A percentile compares a stretch with the other conserved stretches of the same genome.
These are phyloP conservation scores for Neodon shergylaensis DNA, from an alignment of 2,113 vertebrate genomes.

Conservation along the genomic window DNA sequence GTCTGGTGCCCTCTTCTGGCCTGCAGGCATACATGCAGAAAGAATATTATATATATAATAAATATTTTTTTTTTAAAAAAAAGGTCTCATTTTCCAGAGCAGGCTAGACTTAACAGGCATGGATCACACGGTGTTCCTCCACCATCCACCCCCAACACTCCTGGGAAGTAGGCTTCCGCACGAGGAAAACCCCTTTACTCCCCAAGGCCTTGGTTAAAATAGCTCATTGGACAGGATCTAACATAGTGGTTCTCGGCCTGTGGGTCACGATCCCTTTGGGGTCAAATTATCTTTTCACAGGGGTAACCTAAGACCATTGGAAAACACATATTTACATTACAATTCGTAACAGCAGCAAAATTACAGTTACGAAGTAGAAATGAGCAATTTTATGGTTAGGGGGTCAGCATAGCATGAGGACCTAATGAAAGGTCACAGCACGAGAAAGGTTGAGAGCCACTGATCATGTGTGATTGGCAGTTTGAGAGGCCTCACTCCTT, in stretches of 20 bases:
- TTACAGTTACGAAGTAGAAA: background rate
- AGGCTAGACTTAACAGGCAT: background rate
- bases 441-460: background rate
- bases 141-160: background rate
- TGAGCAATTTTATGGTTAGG: background rate
- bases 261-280: background rate
- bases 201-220: background rate
- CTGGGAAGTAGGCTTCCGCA: background rate
- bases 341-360: background rate
- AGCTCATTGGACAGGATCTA: background rate
- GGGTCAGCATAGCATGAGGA: background rate
- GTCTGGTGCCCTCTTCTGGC: too few relatives aligned
- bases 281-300: background rate
- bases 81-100: background rate
- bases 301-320: background rate
- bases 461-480: background rate
- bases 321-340: background rate
- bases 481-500: background rate
- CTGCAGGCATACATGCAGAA: too few relatives aligned
- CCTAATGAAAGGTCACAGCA: background rate
- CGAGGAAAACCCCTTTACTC: background rate
- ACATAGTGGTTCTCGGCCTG: background rate
- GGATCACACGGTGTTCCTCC: background rate
- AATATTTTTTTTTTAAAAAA: too few relatives aligned
- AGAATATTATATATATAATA: too few relatives aligned